A percentile compares a stretch with the other conserved stretches of the same genome.
Evolutionary conservation across 2,113 vertebrate species (phyloP).

Genomic region (Callorhinus ursinus): DNA sequence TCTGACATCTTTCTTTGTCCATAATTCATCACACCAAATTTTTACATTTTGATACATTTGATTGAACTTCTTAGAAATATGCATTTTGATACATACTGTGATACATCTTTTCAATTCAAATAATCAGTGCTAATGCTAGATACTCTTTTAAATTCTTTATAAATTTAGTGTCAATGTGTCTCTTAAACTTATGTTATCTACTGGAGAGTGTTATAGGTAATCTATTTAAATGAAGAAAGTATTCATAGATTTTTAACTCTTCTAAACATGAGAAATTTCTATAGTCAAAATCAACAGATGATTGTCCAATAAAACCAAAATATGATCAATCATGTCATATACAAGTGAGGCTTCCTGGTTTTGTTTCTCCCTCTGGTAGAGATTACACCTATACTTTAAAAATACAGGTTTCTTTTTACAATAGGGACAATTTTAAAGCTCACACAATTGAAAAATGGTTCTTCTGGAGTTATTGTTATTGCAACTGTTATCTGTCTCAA

Average conservation of each 20-base stretch:
- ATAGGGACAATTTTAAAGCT: slow-evolving; percentile 41
- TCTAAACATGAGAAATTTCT: background rate
- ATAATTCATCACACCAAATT: background rate
- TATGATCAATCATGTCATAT: slow-evolving; percentile 71
- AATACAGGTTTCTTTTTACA: slow-evolving; percentile 55
- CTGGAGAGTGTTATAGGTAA: slow-evolving; percentile 40
- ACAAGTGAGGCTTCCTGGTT: slow-evolving; percentile 51
- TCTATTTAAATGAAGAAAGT: slow-evolving; percentile 28
- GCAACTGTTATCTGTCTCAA: slow-evolving; percentile 65
- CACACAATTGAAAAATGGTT: slow-evolving; percentile 54
- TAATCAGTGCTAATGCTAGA: slow-evolving; percentile 1
- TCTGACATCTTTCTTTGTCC: slow-evolving; percentile 6
- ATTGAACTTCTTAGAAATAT: slow-evolving; percentile 42
- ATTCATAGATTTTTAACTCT: background rate
- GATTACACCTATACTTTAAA: slow-evolving; percentile 57
- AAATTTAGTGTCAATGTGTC: slow-evolving; percentile 14
- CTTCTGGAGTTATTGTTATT: slow-evolving; percentile 62
- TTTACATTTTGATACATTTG: slow-evolving; percentile 10
- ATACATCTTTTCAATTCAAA: slow-evolving; percentile 27
- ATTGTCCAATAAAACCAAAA: slow-evolving; percentile 42
- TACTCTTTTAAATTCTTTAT: slow-evolving; percentile 41
- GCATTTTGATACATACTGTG: slow-evolving; percentile 20
- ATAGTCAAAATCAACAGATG: slow-evolving; percentile 16
- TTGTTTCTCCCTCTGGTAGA: slow-evolving; percentile 63
- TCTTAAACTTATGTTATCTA: slow-evolving; percentile 44